These are phyloP conservation scores for Scaptomyza graminum DNA, from an alignment of 1,140 invertebrate genomes.

Conservation along the genomic window DNA sequence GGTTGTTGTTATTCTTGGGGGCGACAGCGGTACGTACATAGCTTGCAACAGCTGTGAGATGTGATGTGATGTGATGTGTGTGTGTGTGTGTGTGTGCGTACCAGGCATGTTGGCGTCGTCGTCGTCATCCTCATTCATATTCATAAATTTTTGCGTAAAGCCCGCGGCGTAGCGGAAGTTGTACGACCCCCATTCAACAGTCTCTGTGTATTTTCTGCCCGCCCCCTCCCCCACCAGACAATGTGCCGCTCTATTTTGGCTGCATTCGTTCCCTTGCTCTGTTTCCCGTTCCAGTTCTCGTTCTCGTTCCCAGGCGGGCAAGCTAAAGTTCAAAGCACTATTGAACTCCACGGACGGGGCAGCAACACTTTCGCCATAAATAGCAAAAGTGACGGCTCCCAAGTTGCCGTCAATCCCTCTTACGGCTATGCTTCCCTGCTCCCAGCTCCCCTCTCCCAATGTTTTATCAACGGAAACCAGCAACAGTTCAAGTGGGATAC, in stretches of 20 bases:
- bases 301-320: conserved; percentile 38
- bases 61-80: too few relatives aligned
- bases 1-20: conserved; percentile 32
- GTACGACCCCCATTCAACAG: conserved; percentile 18
- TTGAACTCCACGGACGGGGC: conserved; percentile 65
- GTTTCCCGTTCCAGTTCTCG: background rate
- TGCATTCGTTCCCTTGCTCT: conserved; percentile 32
- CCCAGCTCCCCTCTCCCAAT: background rate
- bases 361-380: conserved; percentile 78
- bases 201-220: background rate
- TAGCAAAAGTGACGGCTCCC: conserved; percentile 58
- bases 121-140: conserved; percentile 69
- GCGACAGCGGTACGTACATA: conserved; percentile 35
- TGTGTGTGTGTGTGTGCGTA: background rate
- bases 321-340: conserved; percentile 80
- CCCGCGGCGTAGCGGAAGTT: conserved; percentile 62
- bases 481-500: conserved; percentile 12
- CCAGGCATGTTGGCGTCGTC: conserved; percentile 16
- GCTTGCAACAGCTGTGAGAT: conserved; percentile 31
- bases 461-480: conserved; percentile 50
- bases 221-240: conserved; percentile 45
- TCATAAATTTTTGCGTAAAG: conserved; percentile 77
- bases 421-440: background rate
- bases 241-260: conserved; percentile 77
- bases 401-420: conserved; percentile 1